Evolutionary conservation across 2,113 vertebrate species (phyloP), one percentile per base, ranked within the genome.

Genomic region (Casuarius casuarius): DNA sequence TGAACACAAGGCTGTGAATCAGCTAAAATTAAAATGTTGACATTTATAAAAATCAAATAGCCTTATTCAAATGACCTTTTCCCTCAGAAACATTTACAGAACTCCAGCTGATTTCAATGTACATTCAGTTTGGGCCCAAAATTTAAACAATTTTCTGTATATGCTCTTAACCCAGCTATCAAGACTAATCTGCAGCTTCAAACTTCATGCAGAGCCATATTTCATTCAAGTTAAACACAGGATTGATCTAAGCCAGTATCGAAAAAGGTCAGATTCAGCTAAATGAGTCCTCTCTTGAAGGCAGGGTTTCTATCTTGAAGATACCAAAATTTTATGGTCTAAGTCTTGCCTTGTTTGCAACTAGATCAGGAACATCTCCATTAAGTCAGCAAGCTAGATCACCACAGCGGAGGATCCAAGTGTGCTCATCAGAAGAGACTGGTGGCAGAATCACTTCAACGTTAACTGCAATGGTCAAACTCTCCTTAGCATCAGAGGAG

Each of bases 1-100:
- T 86, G 91, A 97, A 77, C 49, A 89, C 42, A 88, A 89, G 84
- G 78, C 84, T 72, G 42, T 84, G 91, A 95, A 94, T 95, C 87
- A 95, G 85, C 90, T 89, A 93, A 92, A 94, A 90, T 78, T 59
- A 86, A 94, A 90, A 93, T 67, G 72, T 67, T 90, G 80, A 74
- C 90, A 84, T 88, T 74, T 77, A 81, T 84, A 92, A 95, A 90
- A 96, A 74, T 80, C 31, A 73, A 88, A 74, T 33, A 62, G 28
- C 44, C 20, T 75, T 91, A 68, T 84, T 91, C 70, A 93, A 73
- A 88, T 40, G 38, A 26, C 51, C 63, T 89, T 92, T 92, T 35
- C 46, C 31, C 56, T 90, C 75, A 51, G 83, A 84, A 91, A 81
- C 38, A 40, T 89, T 89, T 84, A 77, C 61, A 84, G 38, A 86